A percentile compares a stretch with the other conserved stretches of the same genome.
phyloP scores from a whole-genome alignment of 2,888 invertebrate species.

The Drosophila kuntzei region DNA sequence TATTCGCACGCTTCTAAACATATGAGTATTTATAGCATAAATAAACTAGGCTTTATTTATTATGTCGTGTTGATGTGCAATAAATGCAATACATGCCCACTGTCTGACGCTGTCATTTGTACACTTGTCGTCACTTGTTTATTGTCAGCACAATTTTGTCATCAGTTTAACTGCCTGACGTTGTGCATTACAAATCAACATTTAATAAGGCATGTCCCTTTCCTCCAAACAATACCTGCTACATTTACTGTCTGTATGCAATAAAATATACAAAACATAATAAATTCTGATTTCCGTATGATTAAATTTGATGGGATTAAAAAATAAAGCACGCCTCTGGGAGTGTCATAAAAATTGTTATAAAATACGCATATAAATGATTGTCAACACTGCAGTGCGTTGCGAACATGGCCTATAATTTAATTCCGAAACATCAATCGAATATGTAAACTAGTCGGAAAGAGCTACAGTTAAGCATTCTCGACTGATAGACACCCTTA shows the following conservation, averaged over 20 bases:
- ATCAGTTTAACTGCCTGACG: constrained; percentile 48
- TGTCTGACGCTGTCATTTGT: constrained; percentile 55
- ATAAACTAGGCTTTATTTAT: background rate
- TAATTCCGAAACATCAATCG: background rate
- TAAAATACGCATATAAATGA: constrained; percentile 13
- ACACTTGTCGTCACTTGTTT: constrained; percentile 61
- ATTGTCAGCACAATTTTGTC: constrained; percentile 53
- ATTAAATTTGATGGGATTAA: constrained; percentile 63
- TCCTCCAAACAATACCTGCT: constrained; percentile 13
- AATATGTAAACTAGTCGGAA: background rate
- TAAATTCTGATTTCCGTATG: constrained; percentile 47
- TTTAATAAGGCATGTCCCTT: constrained; percentile 19
- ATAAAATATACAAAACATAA: constrained; percentile 59
- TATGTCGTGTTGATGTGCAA: constrained; percentile 11
- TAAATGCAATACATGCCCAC: constrained; percentile 6
- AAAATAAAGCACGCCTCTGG: constrained; percentile 20
- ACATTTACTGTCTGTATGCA: constrained; percentile 39
- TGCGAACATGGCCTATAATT: constrained; percentile 1
- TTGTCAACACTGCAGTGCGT: background rate
- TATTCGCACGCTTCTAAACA: background rate
- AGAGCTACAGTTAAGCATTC: background rate
- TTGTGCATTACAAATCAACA: constrained; percentile 69
- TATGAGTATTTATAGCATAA: background rate
- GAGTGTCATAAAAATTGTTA: constrained; percentile 37
- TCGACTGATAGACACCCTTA: too few relatives aligned